Evolutionary conservation across 2,797 vertebrate genomes (phyloP).

Genomic region (Eulemur coronatus): DNA sequence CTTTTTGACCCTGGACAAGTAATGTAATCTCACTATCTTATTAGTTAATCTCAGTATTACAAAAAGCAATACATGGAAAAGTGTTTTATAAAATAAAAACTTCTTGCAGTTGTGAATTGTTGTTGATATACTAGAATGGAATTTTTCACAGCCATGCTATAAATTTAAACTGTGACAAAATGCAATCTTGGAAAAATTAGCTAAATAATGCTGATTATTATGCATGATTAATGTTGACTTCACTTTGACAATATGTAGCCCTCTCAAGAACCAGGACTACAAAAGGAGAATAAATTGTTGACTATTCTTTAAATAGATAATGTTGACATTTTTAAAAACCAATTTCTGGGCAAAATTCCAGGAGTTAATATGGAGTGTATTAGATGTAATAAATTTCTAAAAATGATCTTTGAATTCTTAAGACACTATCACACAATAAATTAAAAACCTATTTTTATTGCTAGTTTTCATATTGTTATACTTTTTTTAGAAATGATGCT

Average conservation of each 20-base stretch:
- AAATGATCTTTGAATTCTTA: slow-evolving; percentile 28
- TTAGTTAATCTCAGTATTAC: not conserved
- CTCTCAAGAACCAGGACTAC: not conserved
- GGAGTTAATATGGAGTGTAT: not conserved
- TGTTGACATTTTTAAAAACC: not conserved
- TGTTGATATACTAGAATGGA: not conserved
- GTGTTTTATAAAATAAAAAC: not conserved
- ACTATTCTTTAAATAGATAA: not conserved
- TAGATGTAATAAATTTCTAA: slow-evolving; percentile 3
- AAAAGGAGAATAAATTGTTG: not conserved
- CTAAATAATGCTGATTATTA: not conserved
- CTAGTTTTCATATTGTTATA: not conserved
- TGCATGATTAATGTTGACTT: not conserved
- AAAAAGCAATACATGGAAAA: not conserved
- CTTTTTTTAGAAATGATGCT: not conserved
- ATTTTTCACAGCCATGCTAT: not conserved
- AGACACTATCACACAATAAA: not conserved
- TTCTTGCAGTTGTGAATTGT: not conserved
- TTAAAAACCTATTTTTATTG: not conserved
- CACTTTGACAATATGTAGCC: not conserved
- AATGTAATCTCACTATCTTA: not conserved
- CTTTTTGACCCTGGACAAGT: not conserved
- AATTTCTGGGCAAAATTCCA: not conserved
- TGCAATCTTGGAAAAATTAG: not conserved
- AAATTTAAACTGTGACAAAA: slow-evolving; percentile 17